These are phyloP conservation scores for Tolmerus cingulatus DNA, from an alignment of 2,888 invertebrate genomes.

Conservation along the genomic window DNA sequence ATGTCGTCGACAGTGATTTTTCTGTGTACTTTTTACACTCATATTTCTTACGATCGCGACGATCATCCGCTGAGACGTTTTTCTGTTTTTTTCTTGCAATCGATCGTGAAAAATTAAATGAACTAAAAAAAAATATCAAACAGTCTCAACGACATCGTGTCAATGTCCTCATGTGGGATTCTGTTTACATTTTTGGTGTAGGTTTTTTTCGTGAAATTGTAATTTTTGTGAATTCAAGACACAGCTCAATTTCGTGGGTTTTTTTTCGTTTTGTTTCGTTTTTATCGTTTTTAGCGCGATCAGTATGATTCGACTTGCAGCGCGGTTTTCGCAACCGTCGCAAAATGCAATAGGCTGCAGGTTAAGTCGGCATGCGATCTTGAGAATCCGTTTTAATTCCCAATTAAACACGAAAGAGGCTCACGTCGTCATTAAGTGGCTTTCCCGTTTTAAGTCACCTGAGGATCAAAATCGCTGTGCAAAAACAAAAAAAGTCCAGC, in stretches of 20 bases:
- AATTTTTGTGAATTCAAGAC: neutral
- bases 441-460: neutral
- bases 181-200: neutral
- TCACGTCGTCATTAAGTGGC: constrained; percentile 1
- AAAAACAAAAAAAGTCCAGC: neutral
- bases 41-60: neutral
- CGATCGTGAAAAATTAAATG: neutral
- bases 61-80: neutral
- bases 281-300: neutral
- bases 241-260: neutral
- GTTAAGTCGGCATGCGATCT: neutral
- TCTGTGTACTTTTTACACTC: neutral
- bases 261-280: neutral
- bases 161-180: neutral
- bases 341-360: neutral
- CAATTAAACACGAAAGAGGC: constrained; percentile 10
- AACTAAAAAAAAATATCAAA: neutral
- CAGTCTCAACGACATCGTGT: neutral
- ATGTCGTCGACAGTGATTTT: constrained; percentile 23
- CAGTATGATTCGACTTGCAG: neutral
- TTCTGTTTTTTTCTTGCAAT: neutral
- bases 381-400: neutral
- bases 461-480: neutral
- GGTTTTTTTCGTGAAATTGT: neutral
- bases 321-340: neutral